A percentile compares a stretch with the other conserved stretches of the same genome.
Evolutionary conservation across 2,797 vertebrate species (phyloP).

Genomic region (Notolabrus celidotus): DNA sequence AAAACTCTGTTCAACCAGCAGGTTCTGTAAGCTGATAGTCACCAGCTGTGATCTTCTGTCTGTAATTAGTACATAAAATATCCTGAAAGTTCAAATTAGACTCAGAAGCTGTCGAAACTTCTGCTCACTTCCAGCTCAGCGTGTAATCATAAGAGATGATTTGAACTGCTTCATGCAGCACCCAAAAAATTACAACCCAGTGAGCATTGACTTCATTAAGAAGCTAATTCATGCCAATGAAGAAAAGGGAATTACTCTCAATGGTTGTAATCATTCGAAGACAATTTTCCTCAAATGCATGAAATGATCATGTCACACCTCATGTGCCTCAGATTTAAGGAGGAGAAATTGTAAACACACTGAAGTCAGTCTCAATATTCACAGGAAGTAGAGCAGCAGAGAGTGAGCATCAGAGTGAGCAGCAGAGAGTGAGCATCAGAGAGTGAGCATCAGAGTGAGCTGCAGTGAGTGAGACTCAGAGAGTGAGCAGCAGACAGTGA

Average conservation of each 20-base stretch:
- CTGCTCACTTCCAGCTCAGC: background rate
- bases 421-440: background rate
- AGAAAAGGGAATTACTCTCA: conserved; percentile 25
- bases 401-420: background rate
- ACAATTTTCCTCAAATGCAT: conserved; percentile 42
- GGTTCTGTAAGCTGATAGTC: conserved; percentile 29
- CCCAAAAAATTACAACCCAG: background rate
- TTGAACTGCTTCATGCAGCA: conserved; percentile 9
- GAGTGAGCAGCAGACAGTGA: background rate
- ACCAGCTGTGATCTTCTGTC: conserved; percentile 22
- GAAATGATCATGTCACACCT: conserved; percentile 26
- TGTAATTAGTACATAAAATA: conserved; percentile 51
- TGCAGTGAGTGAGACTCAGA: background rate
- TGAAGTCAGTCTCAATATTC: background rate
- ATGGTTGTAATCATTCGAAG: conserved; percentile 23
- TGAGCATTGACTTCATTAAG: conserved; percentile 10
- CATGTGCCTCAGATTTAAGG: conserved; percentile 9
- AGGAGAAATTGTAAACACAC: background rate
- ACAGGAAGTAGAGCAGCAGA: background rate
- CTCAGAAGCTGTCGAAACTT: conserved; percentile 21
- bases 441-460: background rate
- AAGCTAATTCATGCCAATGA: conserved; percentile 35
- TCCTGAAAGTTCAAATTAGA: conserved; percentile 44
- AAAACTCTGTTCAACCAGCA: background rate
- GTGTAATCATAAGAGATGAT: conserved; percentile 4